Base-by-base conservation (phyloP, 2,797 vertebrate genomes). In the Masticophis lateralis region DNA sequence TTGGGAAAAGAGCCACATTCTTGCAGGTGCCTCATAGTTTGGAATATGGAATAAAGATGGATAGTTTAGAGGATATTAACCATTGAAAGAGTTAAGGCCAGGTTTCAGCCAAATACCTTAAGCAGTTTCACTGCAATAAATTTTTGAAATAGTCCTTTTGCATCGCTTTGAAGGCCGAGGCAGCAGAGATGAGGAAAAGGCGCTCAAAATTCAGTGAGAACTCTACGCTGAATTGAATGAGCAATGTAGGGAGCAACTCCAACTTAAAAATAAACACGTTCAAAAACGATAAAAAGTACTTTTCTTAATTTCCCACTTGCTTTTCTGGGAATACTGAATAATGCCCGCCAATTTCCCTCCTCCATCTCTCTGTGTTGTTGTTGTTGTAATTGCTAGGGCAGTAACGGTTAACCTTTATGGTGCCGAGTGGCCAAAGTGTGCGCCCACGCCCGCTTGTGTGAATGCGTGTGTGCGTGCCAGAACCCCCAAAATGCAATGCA, bases 401-500 rank as follows among this genome's bases (percentile, higher is more conserved):
- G 47, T 51, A 6, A 51, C 7, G 47, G 47, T 51, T 51, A 0
- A 51, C 47, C 47, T 51, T 51, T 51, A 7, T 51, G 47, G 5
- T 51, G 6, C 47, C 6, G 1, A 51, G 47, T 51, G 47, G 7
- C 6, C 47, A 51, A 51, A 51, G 47, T 51, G 47, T 1, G 47
- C 0, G 47, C 47, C 47, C 1, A 6, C 0, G 47, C 47, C 47
- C 6, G 1, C 6, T 8, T 51, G 47, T 0, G 47, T 51, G 47
- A 51, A 51, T 51, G 47, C 7, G 43, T 43, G 43, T 43, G 3
- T 43, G 43, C 43, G 47, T 51, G 47, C 47, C 47, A 1, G 47
- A 8, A 51, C 7, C 47, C 47, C 47, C 47, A 51, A 51, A 51
- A 51, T 51, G 47, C 47, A 51, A 51, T 1, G 47, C 7, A 1